These are phyloP conservation scores for Maniola hyperantus DNA, from an alignment of 2,888 invertebrate genomes.

Conservation along the genomic window DNA sequence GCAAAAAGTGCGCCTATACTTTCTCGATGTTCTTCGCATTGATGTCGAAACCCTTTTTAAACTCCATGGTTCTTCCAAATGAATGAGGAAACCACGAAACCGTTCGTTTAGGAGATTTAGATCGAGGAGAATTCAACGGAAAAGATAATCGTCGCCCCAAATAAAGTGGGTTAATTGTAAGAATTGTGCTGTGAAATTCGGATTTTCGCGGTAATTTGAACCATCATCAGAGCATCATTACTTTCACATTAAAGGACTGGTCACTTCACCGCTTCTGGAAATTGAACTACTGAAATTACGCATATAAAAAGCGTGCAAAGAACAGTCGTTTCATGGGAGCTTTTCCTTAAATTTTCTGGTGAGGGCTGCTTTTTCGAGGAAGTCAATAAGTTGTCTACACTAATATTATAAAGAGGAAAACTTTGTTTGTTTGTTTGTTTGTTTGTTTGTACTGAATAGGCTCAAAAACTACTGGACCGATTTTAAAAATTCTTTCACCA, in stretches of 20 bases:
- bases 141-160: background rate
- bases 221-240: constrained; percentile 8
- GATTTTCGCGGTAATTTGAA: constrained; percentile 19
- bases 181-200: constrained; percentile 19
- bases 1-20: no score
- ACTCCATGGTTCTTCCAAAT: no score
- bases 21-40: no score
- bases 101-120: no score
- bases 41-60: no score
- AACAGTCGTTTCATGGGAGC: background rate
- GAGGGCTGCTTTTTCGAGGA: background rate
- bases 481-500: no score
- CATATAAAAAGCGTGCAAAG: background rate
- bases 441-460: no score
- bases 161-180: constrained; percentile 7
- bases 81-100: no score
- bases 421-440: no score
- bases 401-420: no score
- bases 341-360: background rate
- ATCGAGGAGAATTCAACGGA: background rate
- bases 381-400: no score
- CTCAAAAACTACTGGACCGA: no score
- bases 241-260: background rate
- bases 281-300: background rate
- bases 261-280: background rate